A percentile compares a stretch with the other conserved stretches of the same genome.
phyloP scores from a whole-genome alignment of 64 coral and sea anemone species.

The Stylophora pistillata region DNA sequence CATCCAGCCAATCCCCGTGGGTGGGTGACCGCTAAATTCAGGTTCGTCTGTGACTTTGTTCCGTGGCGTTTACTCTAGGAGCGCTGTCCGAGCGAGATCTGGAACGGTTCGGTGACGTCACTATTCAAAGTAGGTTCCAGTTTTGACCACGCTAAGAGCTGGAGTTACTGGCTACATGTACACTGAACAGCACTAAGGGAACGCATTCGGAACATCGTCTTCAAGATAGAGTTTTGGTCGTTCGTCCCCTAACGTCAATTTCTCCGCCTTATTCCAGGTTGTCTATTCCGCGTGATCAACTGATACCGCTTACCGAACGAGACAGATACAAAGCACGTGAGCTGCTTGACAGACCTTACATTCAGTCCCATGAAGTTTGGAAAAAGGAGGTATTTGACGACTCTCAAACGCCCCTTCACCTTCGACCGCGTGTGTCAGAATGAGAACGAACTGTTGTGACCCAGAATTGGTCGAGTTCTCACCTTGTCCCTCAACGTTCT shows the following conservation, averaged over 20 bases:
- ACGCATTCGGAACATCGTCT: no score
- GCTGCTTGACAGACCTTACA: slow-evolving; percentile 69
- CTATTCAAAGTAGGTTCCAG: no score
- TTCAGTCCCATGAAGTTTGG: slow-evolving; percentile 54
- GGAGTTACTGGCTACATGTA: no score
- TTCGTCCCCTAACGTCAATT: not conserved
- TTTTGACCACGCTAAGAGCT: no score
- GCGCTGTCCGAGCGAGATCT: no score
- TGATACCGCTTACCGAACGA: slow-evolving; percentile 80
- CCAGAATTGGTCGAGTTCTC: not conserved
- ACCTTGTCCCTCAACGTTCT: no score
- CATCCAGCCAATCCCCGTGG: no score
- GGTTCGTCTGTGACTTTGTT: no score
- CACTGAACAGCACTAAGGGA: no score
- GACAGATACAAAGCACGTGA: slow-evolving; percentile 66
- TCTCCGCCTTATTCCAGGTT: slow-evolving; percentile 33
- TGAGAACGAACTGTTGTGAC: not conserved
- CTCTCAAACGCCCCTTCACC: not conserved
- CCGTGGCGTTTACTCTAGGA: no score
- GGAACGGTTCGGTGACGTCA: no score
- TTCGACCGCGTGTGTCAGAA: not conserved
- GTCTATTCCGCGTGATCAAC: slow-evolving; percentile 53
- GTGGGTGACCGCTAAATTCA: no score
- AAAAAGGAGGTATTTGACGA: slow-evolving; percentile 55
- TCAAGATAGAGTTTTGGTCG: not conserved